phyloP scores from a whole-genome alignment of 2,113 vertebrate genomes.

The Corynorhinus townsendii region DNA sequence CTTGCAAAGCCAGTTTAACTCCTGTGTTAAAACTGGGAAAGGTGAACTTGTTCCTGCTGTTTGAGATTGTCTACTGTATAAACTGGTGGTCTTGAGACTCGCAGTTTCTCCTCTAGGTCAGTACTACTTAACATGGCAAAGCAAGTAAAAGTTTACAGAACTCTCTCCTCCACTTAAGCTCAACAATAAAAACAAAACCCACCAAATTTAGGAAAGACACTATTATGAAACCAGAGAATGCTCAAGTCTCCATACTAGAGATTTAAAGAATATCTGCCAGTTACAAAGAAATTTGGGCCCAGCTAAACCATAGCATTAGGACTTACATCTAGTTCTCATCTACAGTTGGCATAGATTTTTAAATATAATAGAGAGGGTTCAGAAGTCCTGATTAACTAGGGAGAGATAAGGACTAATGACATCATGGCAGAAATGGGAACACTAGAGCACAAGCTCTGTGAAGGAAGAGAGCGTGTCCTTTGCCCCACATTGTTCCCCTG shows the following conservation, averaged over 20 bases:
- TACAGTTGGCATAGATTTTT: not conserved
- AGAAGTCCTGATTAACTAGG: not conserved
- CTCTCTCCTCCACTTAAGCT: not conserved
- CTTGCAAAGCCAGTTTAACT: not conserved
- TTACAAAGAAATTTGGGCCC: not conserved
- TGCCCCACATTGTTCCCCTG: not conserved
- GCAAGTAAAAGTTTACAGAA: not conserved
- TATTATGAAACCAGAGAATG: constrained; percentile 2
- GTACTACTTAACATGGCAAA: not conserved
- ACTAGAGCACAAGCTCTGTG: not conserved
- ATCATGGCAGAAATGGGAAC: not conserved
- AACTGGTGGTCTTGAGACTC: not conserved
- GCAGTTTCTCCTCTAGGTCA: not conserved
- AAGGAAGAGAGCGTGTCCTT: not conserved
- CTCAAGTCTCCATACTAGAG: not conserved
- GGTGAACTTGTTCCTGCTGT: not conserved
- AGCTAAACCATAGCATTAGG: not conserved
- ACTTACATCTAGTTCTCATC: not conserved
- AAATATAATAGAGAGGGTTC: not conserved
- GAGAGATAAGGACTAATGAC: not conserved
- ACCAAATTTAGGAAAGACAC: not conserved
- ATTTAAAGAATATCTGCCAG: not conserved
- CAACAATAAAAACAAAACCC: not conserved
- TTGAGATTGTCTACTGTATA: not conserved
- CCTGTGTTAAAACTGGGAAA: not conserved